phyloP scores from a whole-genome alignment of 2,113 vertebrate species.

The Nymphicus hollandicus region DNA sequence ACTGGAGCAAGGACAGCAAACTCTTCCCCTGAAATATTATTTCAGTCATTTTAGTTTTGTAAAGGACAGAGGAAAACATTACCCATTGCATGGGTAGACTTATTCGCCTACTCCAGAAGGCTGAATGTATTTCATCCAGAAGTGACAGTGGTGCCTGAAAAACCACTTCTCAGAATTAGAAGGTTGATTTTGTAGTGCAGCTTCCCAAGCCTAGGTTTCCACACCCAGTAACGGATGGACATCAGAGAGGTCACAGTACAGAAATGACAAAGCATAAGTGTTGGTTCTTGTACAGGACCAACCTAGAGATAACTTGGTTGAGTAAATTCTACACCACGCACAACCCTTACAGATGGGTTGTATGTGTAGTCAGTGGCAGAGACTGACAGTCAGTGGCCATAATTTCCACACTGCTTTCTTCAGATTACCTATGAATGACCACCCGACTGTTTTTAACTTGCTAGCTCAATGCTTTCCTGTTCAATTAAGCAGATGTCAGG shows the following conservation, averaged over 20 bases:
- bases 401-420: not conserved
- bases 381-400: not conserved
- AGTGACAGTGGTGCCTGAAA: not conserved
- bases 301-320: not conserved
- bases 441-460: not conserved
- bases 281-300: not conserved
- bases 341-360: not conserved
- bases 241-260: not conserved
- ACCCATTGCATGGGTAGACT: not conserved
- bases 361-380: not conserved
- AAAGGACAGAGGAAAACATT: conserved; percentile 23
- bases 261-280: not conserved
- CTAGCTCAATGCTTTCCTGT: not conserved
- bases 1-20: conserved; percentile 20
- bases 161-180: conserved; percentile 18
- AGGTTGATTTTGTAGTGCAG: not conserved
- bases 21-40: conserved; percentile 16
- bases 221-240: not conserved
- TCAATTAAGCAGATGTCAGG: not conserved
- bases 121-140: not conserved
- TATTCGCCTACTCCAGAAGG: not conserved
- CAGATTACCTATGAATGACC: not conserved
- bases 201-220: not conserved
- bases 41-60: not conserved
- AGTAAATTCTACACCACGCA: not conserved